A percentile compares a stretch with the other conserved stretches of the same genome.
These are phyloP conservation scores for Tinea semifulvella DNA, from an alignment of 2,888 invertebrate species.

Conservation along the genomic window DNA sequence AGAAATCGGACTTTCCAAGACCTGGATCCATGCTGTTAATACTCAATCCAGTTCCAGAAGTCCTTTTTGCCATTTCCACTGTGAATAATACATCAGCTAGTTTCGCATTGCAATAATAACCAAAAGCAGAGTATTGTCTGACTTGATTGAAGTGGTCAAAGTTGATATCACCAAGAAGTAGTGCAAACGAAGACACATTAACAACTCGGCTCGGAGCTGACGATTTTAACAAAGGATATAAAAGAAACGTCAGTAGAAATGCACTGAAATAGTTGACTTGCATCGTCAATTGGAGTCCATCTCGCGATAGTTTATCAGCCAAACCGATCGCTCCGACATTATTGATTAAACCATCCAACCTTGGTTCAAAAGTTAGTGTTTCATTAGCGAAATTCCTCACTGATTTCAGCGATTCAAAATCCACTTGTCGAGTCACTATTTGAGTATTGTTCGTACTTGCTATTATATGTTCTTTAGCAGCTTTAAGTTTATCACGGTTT, in stretches of 20 bases:
- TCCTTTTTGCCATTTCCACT: conserved; percentile 59
- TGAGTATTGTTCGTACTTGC: conserved; percentile 29
- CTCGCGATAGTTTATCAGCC: conserved; percentile 57
- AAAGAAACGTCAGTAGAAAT: conserved; percentile 39
- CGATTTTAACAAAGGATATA: conserved; percentile 35
- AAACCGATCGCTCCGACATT: conserved; percentile 59
- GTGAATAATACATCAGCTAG: conserved; percentile 37
- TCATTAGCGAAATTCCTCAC: conserved; percentile 67
- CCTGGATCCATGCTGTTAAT: conserved; percentile 88
- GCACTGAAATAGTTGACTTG: conserved; percentile 60
- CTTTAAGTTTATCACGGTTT: conserved; percentile 34
- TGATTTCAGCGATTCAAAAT: conserved; percentile 58
- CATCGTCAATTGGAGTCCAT: conserved; percentile 70
- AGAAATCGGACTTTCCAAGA: conserved; percentile 79
- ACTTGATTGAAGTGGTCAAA: conserved; percentile 77
- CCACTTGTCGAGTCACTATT: conserved; percentile 41
- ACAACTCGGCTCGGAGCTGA: conserved; percentile 44
- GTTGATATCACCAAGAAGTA: conserved; percentile 74
- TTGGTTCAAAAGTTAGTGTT: conserved; percentile 49
- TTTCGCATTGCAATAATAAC: conserved; percentile 60
- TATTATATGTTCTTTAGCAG: conserved; percentile 29
- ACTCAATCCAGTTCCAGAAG: conserved; percentile 65
- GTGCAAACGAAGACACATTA: conserved; percentile 59
- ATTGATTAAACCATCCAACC: conserved; percentile 52
- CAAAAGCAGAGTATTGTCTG: conserved; percentile 66